Base-by-base conservation (phyloP, 1,140 invertebrate species). In the Drosophila jambulina region DNA sequence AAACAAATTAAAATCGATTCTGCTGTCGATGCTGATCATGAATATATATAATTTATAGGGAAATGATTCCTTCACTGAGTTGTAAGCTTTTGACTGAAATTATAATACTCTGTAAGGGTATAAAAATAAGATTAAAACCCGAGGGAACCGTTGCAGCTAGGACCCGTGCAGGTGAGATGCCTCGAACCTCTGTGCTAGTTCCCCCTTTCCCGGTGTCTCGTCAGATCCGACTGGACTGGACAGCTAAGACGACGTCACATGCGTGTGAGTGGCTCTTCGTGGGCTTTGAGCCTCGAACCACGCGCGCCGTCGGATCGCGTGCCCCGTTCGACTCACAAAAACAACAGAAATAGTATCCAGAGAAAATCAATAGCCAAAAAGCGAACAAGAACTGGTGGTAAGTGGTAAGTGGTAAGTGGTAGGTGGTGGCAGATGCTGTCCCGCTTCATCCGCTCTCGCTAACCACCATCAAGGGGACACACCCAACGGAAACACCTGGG, bases 151-250 rank as follows among this genome's bases (percentile, higher is more conserved):
- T 49, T 6, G 3, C 51, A 23, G 29, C 4, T 21, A 8, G 8
- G 51, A 21, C 36, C 29, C 32, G 19, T 23, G 32, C 32, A 36
- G 32, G 49, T 34, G 49, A 34, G 48, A 51, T 51, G 48, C 27
- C n/a, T n/a, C 4, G 7, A 32, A 15, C 49, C 12, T 13, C n/a
- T 32, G n/a, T 0, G n/a, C 7, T 21, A 21, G 12, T 53, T 32
- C 29, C 32, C 32, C 32, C 15, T 15, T 36, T 10, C 34, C 34
- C 34, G 5, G 34, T 36, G 12, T 0, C 21, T n/a, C 77, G 80
- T 83, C 74, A 76, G 77, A 82, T 76, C 53, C 56, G 64, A 67
- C 43, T 80, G 80, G 76, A 32, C 81, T n/a, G 85, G 67, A 72
- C 60, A 62, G 46, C 45, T 57, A 78, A 82, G 80, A 74, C 70